Conservation (phyloP, 2,888 invertebrate species). For the Dastarcus helophoroides region DNA sequence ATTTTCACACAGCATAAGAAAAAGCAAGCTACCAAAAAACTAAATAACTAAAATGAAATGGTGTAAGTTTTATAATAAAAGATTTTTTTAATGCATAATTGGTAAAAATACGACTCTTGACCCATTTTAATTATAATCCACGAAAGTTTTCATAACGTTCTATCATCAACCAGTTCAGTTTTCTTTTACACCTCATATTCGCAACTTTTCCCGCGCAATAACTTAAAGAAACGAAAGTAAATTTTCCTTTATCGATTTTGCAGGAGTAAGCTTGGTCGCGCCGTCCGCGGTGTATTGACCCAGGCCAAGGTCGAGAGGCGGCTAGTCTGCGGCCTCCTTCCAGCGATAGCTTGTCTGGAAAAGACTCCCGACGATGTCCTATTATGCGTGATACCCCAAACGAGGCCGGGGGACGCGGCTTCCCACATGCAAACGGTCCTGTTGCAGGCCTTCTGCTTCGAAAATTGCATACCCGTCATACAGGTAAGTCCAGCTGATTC, state of each 20-base stretch:
- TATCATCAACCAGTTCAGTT: too few species aligned
- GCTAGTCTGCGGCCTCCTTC: conserved; percentile 51
- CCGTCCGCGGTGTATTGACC: conserved; percentile 44
- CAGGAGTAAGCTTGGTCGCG: conserved; percentile 41
- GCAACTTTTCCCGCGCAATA: not conserved
- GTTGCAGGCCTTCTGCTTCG: conserved; percentile 66
- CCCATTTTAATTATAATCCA: too few species aligned
- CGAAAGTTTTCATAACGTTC: too few species aligned
- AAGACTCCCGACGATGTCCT: conserved; percentile 49
- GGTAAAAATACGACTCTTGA: too few species aligned
- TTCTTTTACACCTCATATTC: too few species aligned
- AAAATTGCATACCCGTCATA: conserved; percentile 65
- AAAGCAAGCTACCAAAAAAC: too few species aligned
- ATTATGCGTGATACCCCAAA: conserved; percentile 57
- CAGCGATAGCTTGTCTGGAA: conserved; percentile 50
- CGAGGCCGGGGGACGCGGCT: conserved; percentile 58
- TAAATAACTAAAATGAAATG: too few species aligned
- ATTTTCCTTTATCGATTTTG: conserved; percentile 18
- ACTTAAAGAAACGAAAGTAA: conserved; percentile 4
- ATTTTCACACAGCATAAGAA: too few species aligned
- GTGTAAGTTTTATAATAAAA: too few species aligned
- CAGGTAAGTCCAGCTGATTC: conserved; percentile 54
- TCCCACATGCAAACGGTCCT: conserved; percentile 70
- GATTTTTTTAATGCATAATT: too few species aligned
- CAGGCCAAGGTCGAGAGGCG: conserved; percentile 45